Conservation (phyloP, 2,113 vertebrate genomes). For the Corynorhinus townsendii region DNA sequence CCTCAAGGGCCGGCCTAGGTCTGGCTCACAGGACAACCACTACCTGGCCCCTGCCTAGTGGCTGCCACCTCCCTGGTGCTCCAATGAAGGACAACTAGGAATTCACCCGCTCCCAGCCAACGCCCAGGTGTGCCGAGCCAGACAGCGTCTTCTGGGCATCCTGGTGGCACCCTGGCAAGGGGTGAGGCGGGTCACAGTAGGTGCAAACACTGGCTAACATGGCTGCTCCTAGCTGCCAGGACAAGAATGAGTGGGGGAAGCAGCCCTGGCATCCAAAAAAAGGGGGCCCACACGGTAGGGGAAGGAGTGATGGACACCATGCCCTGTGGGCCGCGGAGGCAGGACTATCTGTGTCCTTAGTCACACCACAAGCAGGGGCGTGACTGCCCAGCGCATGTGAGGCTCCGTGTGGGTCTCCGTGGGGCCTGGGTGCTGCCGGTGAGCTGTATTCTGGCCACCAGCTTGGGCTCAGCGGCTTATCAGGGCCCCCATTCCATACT, state of each 20-base stretch:
- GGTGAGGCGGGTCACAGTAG: neutral
- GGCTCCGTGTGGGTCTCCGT: neutral
- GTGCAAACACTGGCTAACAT: neutral
- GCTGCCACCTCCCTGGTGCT: neutral
- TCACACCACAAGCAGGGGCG: neutral
- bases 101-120: neutral
- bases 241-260: neutral
- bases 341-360: neutral
- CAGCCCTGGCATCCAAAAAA: neutral
- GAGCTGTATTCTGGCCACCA: too few relatives aligned
- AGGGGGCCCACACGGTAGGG: neutral
- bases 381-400: rapidly evolving
- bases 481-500: neutral
- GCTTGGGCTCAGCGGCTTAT: neutral
- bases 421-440: neutral
- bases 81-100: neutral
- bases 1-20: neutral
- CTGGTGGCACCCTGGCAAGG: neutral
- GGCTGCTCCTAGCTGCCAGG: neutral
- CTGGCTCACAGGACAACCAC: neutral
- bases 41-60: neutral
- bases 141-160: neutral
- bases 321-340: neutral
- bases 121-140: too few relatives aligned
- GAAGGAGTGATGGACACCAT: neutral